Evolutionary conservation across 2,888 invertebrate genomes (phyloP), one percentile per base, ranked within the genome.

Genomic region (Eristalinus aeneus): DNA sequence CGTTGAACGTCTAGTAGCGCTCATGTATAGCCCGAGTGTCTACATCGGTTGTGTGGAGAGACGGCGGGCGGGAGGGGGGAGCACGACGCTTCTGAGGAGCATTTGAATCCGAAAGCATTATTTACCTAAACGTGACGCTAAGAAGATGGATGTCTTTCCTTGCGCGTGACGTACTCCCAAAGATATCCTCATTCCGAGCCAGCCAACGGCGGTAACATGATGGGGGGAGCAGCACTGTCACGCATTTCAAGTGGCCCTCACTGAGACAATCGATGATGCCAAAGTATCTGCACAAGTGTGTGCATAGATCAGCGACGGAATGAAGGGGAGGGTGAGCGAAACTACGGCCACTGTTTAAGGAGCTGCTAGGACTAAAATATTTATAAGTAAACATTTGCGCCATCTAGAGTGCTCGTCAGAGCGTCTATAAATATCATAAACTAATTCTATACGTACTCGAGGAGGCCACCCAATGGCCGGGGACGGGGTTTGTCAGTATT

Each of bases 401-500:
- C 46, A 1, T 23, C n/a, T n/a, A 20, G 56, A 20, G 53, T 22
- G 23, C 22, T 23, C 22, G 12, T 11, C 22, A 12, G 23, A 53
- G 75, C 39, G 58, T 46, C 65, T 75, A 75, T 75, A 76, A 82
- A 68, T 72, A 82, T 63, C 72, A 77, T 72, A 54, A 76, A 77
- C 72, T 72, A 76, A 76, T 81, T 81, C 53, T 23, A 36, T 71
- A 72, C 71, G 54, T 76, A 72, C 76, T 77, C 77, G 67, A 67
- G 64, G 76, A 76, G 27, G 27, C 27, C 72, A 61, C 73, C 82
- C 72, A 76, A 82, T 68, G 72, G 82, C 76, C 76, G 22, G 73
- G 56, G 54, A 61, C 65, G 60, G 74, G 63, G 65, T 61, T 34
- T 23, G 27, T 58, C 46, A 39, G 58, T 46, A 75, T 60, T 65